phyloP scores from a whole-genome alignment of 2,888 invertebrate genomes.

The Amblyjoppa proteus region DNA sequence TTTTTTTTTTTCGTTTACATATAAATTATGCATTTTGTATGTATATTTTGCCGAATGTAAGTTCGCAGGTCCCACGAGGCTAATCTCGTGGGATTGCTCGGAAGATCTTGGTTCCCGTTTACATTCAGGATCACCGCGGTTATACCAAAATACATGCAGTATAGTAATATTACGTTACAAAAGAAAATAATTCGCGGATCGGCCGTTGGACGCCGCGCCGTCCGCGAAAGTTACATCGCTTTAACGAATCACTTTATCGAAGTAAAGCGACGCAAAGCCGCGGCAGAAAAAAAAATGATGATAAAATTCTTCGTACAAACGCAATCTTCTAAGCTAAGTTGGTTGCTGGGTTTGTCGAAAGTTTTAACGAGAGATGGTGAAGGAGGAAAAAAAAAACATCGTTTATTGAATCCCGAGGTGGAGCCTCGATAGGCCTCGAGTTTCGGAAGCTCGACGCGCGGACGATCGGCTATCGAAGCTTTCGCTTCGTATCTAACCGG shows the following conservation, averaged over 20 bases:
- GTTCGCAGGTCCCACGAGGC: conserved; percentile 46
- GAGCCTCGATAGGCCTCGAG: conserved; percentile 63
- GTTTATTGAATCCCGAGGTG: conserved; percentile 50
- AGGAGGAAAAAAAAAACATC: conserved; percentile 29
- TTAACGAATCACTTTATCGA: conserved; percentile 82
- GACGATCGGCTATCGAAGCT: conserved; percentile 49
- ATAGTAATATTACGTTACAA: conserved; percentile 33
- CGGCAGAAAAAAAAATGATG: conserved; percentile 61
- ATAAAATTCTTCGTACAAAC: conserved; percentile 62
- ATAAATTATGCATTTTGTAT: conserved; percentile 45
- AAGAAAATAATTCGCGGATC: conserved; percentile 31
- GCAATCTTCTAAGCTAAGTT: conserved; percentile 10
- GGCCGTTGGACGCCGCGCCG: conserved; percentile 26
- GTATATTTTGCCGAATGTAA: conserved; percentile 33
- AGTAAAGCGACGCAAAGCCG: conserved; percentile 83
- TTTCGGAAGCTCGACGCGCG: conserved; percentile 62
- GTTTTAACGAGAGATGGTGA: conserved; percentile 34
- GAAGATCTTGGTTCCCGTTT: conserved; percentile 37
- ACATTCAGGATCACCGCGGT: conserved; percentile 32
- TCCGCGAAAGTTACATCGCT: conserved; percentile 69
- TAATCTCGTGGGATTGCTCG: conserved; percentile 35
- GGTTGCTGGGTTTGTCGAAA: conserved; percentile 17
- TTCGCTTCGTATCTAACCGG: conserved; percentile 30
- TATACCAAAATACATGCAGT: conserved; percentile 44
- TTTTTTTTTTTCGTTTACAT: conserved; percentile 31